Evolutionary conservation across 2,113 vertebrate genomes (phyloP), one percentile per base, ranked within the genome.

Genomic region (Peromyscus leucopus): DNA sequence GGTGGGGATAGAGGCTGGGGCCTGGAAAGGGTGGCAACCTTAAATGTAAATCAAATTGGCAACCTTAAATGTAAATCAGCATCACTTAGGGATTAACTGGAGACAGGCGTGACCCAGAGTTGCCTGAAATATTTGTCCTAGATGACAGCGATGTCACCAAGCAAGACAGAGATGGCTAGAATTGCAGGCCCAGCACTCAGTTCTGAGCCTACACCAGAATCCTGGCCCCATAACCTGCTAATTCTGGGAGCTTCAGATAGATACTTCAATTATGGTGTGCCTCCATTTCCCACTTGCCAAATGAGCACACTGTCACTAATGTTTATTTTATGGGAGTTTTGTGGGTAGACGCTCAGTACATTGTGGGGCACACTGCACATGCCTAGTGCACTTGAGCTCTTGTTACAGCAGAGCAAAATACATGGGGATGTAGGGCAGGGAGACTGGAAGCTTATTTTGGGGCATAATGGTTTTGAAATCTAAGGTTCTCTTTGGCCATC

Each of bases 251-350:
- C 76, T 61, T 51, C 10, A 19, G 39, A 57, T 33, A 36, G 75
- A 36, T 69, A 26, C 42, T n/a, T 48, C 5, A 76, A 15, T 59
- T 19, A 12, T 48, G 63, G n/a, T 57, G 46, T 46, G 67, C 55
- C 69, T 91, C n/a, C 9, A 76, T 87, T 61, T 95, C 75, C 36
- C 63, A n/a, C 28, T 5, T 76, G 72, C 5, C 90, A 94, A 93
- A 46, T n/a, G 33, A 46, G 6, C 33, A n/a, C 69, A 26, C 7
- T 39, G 51, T 71, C 31, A 67, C 1, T 36, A 69, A 39, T 28
- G 46, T 31, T 39, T 72, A 89, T 46, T 39, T 55, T 69, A 8
- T 22, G 46, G 55, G 51, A 80, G 61, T 33, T 71, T 51, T 61
- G 24, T 31, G 13, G 28, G 36, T 42, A 63, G 39, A 69, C 46